Conservation (phyloP, 64 coral and sea anemone species). For the Porites australiensis region DNA sequence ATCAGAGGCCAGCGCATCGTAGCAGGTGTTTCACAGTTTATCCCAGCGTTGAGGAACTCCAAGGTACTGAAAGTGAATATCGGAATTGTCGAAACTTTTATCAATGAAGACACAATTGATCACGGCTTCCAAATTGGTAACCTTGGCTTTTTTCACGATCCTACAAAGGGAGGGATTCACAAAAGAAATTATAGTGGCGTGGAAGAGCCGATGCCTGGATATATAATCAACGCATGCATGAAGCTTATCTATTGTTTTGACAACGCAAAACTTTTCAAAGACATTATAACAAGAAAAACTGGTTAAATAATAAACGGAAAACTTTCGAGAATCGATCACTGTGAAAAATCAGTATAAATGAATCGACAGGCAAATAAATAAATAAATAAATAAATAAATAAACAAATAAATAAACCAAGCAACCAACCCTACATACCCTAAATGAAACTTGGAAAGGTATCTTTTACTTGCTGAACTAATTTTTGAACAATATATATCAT, state of each 20-base stretch:
- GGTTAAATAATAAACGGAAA: neutral
- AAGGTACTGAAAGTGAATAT: conserved; percentile 68
- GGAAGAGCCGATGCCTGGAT: conserved; percentile 53
- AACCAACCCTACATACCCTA: too few species aligned
- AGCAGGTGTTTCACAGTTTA: conserved; percentile 58
- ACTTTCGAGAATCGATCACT: too few species aligned
- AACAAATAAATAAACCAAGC: too few species aligned
- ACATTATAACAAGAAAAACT: neutral
- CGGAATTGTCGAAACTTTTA: conserved; percentile 67
- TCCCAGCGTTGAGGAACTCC: conserved; percentile 56
- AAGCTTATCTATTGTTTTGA: conserved; percentile 69
- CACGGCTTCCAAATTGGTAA: conserved; percentile 50
- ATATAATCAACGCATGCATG: conserved; percentile 80
- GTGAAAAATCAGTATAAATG: too few species aligned
- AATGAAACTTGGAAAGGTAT: too few species aligned
- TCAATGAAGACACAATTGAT: conserved; percentile 23
- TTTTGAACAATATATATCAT: too few species aligned
- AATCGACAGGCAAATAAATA: too few species aligned
- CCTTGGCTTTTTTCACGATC: conserved; percentile 62
- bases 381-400: too few species aligned
- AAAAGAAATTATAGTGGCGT: conserved; percentile 78
- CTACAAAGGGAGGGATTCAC: conserved; percentile 15
- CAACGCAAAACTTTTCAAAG: conserved; percentile 46
- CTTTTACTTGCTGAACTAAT: too few species aligned
- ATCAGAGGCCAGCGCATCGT: conserved; percentile 66